Conservation (phyloP, 2,113 vertebrate genomes). For the Thomomys bottae region DNA sequence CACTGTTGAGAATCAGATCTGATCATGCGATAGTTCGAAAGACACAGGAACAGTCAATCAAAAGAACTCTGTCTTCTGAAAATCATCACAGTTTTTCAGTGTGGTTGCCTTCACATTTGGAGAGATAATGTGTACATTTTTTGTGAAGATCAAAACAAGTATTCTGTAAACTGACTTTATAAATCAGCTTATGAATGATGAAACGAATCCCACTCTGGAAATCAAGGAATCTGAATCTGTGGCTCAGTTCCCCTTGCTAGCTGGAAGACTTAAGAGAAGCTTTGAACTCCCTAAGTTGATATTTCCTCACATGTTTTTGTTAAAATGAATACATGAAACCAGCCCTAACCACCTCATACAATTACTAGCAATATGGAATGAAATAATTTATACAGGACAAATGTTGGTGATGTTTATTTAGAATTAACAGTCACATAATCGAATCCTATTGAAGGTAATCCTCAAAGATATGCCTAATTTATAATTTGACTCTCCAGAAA, state of each 20-base stretch:
- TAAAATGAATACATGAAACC: neutral
- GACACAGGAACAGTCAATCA: slow-evolving; percentile 1
- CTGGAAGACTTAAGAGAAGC: neutral
- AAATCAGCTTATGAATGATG: neutral
- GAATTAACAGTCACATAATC: slow-evolving; percentile 61
- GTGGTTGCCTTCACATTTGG: neutral
- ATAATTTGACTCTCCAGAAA: slow-evolving; percentile 65
- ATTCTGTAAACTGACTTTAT: neutral
- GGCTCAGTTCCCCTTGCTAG: neutral
- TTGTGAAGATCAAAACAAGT: slow-evolving; percentile 26
- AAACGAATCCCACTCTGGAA: slow-evolving; percentile 3
- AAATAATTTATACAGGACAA: slow-evolving; percentile 28
- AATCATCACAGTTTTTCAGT: neutral
- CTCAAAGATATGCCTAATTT: slow-evolving; percentile 69
- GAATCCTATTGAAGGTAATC: slow-evolving; percentile 70
- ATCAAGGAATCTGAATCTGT: slow-evolving; percentile 8
- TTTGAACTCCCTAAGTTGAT: slow-evolving; percentile 25
- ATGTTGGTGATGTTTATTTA: slow-evolving; percentile 60
- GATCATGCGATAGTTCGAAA: slow-evolving; percentile 48
- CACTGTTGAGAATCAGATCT: slow-evolving; percentile 45
- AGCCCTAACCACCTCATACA: slow-evolving; percentile 20
- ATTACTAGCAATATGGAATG: slow-evolving; percentile 34
- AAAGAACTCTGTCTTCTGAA: slow-evolving; percentile 26
- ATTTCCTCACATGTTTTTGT: neutral
- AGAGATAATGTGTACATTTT: neutral